Conservation (phyloP, 2,113 vertebrate genomes). For the Calyptommatus sinebrachiatus region DNA sequence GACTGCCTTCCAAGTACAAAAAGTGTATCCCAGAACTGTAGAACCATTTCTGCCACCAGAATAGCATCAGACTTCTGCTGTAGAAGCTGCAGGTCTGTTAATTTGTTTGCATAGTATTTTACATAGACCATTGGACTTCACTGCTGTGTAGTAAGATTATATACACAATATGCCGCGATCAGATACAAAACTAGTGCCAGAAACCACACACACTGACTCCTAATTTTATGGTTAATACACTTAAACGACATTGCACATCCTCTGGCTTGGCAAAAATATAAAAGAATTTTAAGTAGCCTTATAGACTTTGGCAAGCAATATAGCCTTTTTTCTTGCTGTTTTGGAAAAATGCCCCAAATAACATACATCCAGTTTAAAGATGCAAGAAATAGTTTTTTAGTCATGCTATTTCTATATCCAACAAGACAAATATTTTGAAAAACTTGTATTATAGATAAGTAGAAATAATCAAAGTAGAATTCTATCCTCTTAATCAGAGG, state of each 20-base stretch:
- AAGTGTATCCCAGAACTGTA: too few species aligned
- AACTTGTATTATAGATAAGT: slow-evolving; percentile 37
- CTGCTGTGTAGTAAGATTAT: background rate
- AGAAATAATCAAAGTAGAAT: slow-evolving; percentile 15
- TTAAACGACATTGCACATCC: background rate
- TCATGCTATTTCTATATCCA: slow-evolving; percentile 1
- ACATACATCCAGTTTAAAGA: background rate
- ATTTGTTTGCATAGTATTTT: background rate
- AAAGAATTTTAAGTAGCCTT: background rate
- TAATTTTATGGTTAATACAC: background rate
- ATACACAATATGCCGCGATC: background rate
- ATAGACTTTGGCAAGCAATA: background rate
- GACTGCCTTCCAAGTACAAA: too few species aligned
- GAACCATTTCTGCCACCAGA: too few species aligned
- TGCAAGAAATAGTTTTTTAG: background rate
- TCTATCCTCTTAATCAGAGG: slow-evolving; percentile 18
- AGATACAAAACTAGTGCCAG: background rate
- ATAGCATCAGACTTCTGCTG: too few species aligned
- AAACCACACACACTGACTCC: slow-evolving; percentile 9
- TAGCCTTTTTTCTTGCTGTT: slow-evolving; percentile 11
- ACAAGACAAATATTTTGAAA: slow-evolving; percentile 18
- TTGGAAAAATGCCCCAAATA: background rate
- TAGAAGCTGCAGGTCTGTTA: background rate
- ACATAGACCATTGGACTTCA: background rate
- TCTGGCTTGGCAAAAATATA: background rate